Evolutionary conservation across 2,888 invertebrate species (phyloP).

Genomic region (Hydroisotoma schaefferi): DNA sequence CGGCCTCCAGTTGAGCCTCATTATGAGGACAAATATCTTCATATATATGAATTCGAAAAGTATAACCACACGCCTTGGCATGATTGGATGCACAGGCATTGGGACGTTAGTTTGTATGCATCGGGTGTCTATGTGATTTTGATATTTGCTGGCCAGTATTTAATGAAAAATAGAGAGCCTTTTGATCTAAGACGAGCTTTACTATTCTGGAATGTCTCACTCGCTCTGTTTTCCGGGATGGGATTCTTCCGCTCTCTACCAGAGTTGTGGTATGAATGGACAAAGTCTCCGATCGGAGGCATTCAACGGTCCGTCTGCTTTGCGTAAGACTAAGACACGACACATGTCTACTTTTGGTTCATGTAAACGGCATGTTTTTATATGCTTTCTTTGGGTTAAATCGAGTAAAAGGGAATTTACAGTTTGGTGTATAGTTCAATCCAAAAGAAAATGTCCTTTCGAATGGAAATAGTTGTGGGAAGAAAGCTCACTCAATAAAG

Average conservation of each 20-base stretch:
- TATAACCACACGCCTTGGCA: slow-evolving; percentile 33
- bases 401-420: too few relatives aligned
- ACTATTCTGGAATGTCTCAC: slow-evolving; percentile 83
- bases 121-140: slow-evolving; percentile 86
- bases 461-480: too few relatives aligned
- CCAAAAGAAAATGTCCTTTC: too few relatives aligned
- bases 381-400: neutral
- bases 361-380: neutral
- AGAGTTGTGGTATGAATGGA: slow-evolving; percentile 72
- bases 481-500: too few relatives aligned
- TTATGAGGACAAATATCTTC: slow-evolving; percentile 34
- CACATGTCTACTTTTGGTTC: too few relatives aligned
- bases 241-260: slow-evolving; percentile 89
- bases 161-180: slow-evolving; percentile 87
- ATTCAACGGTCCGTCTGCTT: slow-evolving; percentile 93
- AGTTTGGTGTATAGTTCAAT: too few relatives aligned
- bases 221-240: slow-evolving; percentile 92
- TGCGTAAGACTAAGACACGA: slow-evolving; percentile 66
- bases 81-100: slow-evolving; percentile 63
- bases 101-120: slow-evolving; percentile 89
- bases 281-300: slow-evolving; percentile 56
- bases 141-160: slow-evolving; percentile 87
- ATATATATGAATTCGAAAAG: slow-evolving; percentile 35
- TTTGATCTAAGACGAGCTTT: slow-evolving; percentile 83
- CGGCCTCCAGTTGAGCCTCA: slow-evolving; percentile 39